Evolutionary conservation across 1,140 invertebrate genomes (phyloP).

Genomic region (Gryon sp.): DNA sequence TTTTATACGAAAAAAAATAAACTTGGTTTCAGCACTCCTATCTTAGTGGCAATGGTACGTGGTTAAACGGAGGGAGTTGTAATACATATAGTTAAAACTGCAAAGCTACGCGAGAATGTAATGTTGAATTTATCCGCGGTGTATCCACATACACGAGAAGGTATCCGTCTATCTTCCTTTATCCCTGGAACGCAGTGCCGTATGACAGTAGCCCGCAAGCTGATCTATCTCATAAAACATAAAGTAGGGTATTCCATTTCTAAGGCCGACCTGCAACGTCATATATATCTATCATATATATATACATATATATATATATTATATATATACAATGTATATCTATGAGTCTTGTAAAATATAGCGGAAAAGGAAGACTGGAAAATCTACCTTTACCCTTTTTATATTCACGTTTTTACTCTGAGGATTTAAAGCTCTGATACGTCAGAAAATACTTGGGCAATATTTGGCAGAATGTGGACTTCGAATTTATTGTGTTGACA

Average conservation of each 20-base stretch:
- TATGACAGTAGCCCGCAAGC: conserved; percentile 77
- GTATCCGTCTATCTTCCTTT: conserved; percentile 79
- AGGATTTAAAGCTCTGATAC: conserved; percentile 54
- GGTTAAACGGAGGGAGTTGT: conserved; percentile 44
- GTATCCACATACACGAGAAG: conserved; percentile 72
- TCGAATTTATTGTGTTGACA: conserved; percentile 52
- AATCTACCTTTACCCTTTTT: conserved; percentile 64
- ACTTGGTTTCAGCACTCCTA: conserved; percentile 56
- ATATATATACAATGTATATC: conserved; percentile 63
- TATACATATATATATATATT: too few relatives aligned
- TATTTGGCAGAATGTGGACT: conserved; percentile 39
- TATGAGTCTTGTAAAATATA: conserved; percentile 59
- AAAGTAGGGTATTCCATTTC: conserved; percentile 79
- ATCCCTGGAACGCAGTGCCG: conserved; percentile 74
- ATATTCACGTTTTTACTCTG: conserved; percentile 46
- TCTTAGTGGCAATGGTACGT: conserved; percentile 43
- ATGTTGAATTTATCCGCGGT: conserved; percentile 77
- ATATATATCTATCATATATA: conserved; percentile 62
- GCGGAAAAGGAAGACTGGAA: conserved; percentile 57
- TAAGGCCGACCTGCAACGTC: conserved; percentile 67
- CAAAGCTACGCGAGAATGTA: conserved; percentile 73
- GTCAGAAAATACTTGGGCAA: conserved; percentile 43
- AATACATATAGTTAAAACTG: conserved; percentile 73
- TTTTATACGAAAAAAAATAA: conserved; percentile 44
- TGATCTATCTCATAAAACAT: conserved; percentile 80